phyloP scores from a whole-genome alignment of 2,888 invertebrate species.

The Hydriomena furcata region DNA sequence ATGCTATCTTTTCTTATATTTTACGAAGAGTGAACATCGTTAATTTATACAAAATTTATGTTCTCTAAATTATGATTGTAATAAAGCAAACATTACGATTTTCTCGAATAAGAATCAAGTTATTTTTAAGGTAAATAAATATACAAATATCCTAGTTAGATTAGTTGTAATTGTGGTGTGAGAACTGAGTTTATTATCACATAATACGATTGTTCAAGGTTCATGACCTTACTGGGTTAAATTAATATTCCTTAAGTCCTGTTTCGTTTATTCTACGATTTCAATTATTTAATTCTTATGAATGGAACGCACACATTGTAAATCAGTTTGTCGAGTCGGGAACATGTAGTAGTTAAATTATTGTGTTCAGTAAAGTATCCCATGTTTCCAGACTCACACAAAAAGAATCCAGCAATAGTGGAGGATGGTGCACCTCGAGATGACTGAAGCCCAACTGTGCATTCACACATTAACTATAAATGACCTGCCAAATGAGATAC shows the following conservation, averaged over 20 bases:
- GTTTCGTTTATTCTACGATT: slow-evolving; percentile 30
- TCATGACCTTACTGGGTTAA: slow-evolving; percentile 59
- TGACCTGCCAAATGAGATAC: slow-evolving; percentile 80
- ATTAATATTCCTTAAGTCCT: slow-evolving; percentile 49
- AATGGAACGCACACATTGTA: background rate
- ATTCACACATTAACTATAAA: slow-evolving; percentile 67
- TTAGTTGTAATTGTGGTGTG: slow-evolving; percentile 22
- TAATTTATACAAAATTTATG: slow-evolving; percentile 53
- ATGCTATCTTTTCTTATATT: slow-evolving; percentile 47
- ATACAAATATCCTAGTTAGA: slow-evolving; percentile 25
- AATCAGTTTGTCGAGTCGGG: background rate
- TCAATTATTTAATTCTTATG: slow-evolving; percentile 9
- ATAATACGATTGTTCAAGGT: slow-evolving; percentile 54
- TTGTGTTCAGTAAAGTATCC: slow-evolving; percentile 19
- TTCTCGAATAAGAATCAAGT: slow-evolving; percentile 67
- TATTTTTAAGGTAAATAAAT: slow-evolving; percentile 66
- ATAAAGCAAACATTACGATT: slow-evolving; percentile 70
- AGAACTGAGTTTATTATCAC: slow-evolving; percentile 28
- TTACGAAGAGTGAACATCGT: slow-evolving; percentile 48
- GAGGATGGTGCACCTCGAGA: slow-evolving; percentile 78
- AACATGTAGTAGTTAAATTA: background rate
- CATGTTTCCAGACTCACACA: slow-evolving; percentile 61
- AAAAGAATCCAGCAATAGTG: slow-evolving; percentile 44
- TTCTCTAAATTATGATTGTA: slow-evolving; percentile 75
- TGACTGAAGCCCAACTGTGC: slow-evolving; percentile 62